A percentile compares a stretch with the other conserved stretches of the same genome.
These are phyloP conservation scores for Macrophya alboannulata DNA, from an alignment of 2,888 invertebrate species.

Conservation along the genomic window DNA sequence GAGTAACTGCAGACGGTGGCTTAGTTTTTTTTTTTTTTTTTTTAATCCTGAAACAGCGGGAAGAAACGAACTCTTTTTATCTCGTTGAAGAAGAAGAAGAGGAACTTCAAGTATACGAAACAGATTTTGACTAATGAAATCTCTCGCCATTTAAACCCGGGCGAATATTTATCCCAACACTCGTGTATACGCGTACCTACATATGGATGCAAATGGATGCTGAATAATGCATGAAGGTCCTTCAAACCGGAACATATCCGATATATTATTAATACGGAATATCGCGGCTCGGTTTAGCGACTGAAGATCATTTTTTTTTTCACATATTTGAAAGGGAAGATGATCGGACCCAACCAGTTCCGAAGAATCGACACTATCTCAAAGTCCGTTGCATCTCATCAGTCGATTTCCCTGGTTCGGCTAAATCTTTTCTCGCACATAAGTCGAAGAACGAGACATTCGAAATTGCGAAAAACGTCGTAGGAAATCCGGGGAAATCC, in stretches of 20 bases:
- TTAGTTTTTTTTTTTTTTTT: too few relatives aligned
- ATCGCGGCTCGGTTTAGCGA: neutral
- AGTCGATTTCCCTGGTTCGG: neutral
- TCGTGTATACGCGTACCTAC: neutral
- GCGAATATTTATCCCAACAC: neutral
- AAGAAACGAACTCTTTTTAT: neutral
- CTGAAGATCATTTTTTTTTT: neutral
- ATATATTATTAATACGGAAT: constrained; percentile 14
- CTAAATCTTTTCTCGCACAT: neutral
- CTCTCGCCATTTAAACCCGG: neutral
- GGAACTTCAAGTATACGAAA: neutral
- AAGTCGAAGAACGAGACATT: neutral
- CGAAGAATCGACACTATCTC: neutral
- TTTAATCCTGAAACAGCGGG: neutral
- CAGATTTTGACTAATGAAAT: neutral
- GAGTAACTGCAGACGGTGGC: neutral
- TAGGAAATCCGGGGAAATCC: neutral
- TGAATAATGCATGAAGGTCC: neutral
- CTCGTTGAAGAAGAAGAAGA: neutral
- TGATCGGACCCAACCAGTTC: neutral
- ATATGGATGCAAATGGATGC: neutral
- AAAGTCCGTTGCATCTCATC: neutral
- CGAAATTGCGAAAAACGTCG: neutral
- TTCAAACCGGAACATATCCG: constrained; percentile 1
- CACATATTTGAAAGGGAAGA: neutral